A percentile compares a stretch with the other conserved stretches of the same genome.
Conservation (phyloP, 2,888 invertebrate genomes). For the Bombylius discolor region DNA sequence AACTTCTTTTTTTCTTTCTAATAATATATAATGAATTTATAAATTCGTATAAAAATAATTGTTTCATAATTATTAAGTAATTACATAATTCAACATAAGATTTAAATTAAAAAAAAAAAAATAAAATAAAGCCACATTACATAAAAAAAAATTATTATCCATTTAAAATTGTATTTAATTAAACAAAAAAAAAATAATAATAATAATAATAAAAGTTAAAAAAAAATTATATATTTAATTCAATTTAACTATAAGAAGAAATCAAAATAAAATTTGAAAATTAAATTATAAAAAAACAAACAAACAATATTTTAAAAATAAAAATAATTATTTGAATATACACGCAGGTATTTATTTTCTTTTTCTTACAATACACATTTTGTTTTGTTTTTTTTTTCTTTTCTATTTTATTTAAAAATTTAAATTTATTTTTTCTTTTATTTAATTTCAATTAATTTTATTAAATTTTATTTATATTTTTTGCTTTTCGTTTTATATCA, state of each 20-base stretch:
- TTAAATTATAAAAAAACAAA: background rate
- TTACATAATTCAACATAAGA: background rate
- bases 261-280: background rate
- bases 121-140: slow-evolving; percentile 1
- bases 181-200: background rate
- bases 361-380: no score
- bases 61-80: slow-evolving; percentile 3
- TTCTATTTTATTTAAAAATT: no score
- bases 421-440: no score
- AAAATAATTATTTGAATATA: background rate
- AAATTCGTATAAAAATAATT: slow-evolving; percentile 9
- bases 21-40: background rate
- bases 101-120: background rate
- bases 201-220: background rate
- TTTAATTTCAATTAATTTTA: background rate
- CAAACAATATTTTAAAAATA: background rate
- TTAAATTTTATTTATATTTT: background rate
- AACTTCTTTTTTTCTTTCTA: background rate
- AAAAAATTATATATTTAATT: background rate
- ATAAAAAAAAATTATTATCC: background rate
- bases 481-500: background rate
- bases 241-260: background rate
- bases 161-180: background rate
- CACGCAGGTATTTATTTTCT: background rate
- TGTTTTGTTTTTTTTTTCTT: no score